Base-by-base conservation (phyloP, 2,113 vertebrate species). In the Chinchilla lanigera region DNA sequence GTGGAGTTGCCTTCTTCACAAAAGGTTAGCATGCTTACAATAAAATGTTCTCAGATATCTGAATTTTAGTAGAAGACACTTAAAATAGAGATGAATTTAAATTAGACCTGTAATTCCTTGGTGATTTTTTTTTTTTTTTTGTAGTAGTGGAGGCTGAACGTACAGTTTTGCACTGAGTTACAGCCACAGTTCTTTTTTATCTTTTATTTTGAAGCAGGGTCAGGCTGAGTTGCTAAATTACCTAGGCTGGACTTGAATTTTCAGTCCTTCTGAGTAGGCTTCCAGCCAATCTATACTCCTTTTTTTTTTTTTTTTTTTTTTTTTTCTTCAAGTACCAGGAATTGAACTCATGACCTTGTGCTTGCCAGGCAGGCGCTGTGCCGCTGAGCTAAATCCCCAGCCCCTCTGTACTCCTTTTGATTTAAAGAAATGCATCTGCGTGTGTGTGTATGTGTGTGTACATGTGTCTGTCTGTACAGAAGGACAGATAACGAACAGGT, bases 391-490 rank as follows among this genome's bases (percentile, higher is more conserved):
- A n/a, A n/a, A n/a, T n/a, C n/a, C n/a, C 52, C 5, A n/a, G 10
- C n/a, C 30, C n/a, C 20, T 82, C 11, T 58, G 92, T 85, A 47
- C 44, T 94, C 44, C 11, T 60, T 58, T 56, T 78, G 71, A 95
- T 89, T 89, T 94, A 5, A 41, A 96, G 91, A 95, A 90, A 82
- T 71, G 7, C 17, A 75, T 89, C 92, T 93, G 58, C 22, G 58
- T 75, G 22, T 44, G 17, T 38, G 28, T 86, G 20, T 73, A n/a
- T 73, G 3, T 73, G 20, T 41, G 19, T 73, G 19, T 77, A 0
- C 73, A 47, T 73, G 0, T 89, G 7, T 77, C 3, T 85, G 26
- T 78, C 1, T 86, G 3, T 93, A 16, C 60, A 65, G 35, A 61
- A 35, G 19, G 17, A 35, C 10, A 88, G 30, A 71, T 61, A 44